Evolutionary conservation across 2,888 invertebrate genomes (phyloP).

Genomic region (Schrankia costaestrigalis): DNA sequence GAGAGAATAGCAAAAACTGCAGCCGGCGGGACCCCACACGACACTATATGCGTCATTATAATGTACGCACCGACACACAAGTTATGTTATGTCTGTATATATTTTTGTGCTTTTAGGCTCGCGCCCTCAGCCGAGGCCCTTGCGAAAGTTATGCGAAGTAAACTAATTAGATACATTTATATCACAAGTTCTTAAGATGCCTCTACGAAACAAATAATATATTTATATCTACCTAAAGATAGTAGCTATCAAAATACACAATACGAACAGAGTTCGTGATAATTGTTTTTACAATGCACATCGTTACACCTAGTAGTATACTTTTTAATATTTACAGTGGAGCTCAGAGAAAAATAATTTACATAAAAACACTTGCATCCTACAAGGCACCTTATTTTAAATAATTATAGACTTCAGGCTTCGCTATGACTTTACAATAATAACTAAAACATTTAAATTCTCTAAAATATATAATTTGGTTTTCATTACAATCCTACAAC

Average conservation of each 20-base stretch:
- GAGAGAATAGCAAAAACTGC: conserved; percentile 68
- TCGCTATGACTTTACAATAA: conserved; percentile 77
- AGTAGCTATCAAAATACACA: conserved; percentile 58
- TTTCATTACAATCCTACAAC: conserved; percentile 78
- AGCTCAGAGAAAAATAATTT: conserved; percentile 72
- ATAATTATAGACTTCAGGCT: conserved; percentile 77
- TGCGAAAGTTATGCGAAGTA: conserved; percentile 59
- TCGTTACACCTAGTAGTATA: conserved; percentile 73
- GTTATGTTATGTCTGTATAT: conserved; percentile 75
- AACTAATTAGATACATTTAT: conserved; percentile 75
- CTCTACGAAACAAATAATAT: conserved; percentile 78
- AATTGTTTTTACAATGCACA: conserved; percentile 69
- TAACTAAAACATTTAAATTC: conserved; percentile 77
- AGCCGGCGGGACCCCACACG: conserved; percentile 71
- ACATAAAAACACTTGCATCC: conserved; percentile 68
- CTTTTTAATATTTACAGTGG: conserved; percentile 77
- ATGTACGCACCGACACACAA: conserved; percentile 65
- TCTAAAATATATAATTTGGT: conserved; percentile 81
- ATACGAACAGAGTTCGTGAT: conserved; percentile 53
- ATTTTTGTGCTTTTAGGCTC: conserved; percentile 62
- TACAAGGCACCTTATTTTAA: conserved; percentile 78
- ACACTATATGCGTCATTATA: conserved; percentile 56
- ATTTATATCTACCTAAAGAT: conserved; percentile 67
- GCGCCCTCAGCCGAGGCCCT: conserved; percentile 45
- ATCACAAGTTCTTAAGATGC: conserved; percentile 79